phyloP scores from a whole-genome alignment of 2,113 vertebrate genomes.

The Alces alces region DNA sequence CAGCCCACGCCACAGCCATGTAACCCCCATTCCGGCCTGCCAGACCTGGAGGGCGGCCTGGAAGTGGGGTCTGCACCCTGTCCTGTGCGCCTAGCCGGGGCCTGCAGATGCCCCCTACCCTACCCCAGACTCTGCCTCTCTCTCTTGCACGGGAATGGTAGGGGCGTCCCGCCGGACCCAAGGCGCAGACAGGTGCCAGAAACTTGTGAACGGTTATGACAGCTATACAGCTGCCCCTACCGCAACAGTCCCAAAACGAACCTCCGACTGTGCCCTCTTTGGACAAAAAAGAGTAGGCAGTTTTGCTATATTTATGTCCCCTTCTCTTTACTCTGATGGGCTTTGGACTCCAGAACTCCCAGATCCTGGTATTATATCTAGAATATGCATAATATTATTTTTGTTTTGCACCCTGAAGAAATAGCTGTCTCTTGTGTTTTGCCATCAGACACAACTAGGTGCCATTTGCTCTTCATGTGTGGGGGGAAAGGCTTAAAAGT shows the following conservation, averaged over 20 bases:
- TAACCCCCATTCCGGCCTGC: conserved; percentile 78
- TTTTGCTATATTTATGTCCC: conserved; percentile 93
- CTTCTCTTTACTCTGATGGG: conserved; percentile 86
- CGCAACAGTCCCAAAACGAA: conserved; percentile 74
- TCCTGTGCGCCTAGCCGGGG: conserved; percentile 31
- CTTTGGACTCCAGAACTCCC: conserved; percentile 84
- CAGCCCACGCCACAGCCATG: conserved; percentile 97
- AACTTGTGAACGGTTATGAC: conserved; percentile 86
- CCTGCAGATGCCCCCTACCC: conserved; percentile 28
- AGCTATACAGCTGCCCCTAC: conserved; percentile 36
- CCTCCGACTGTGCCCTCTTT: conserved; percentile 85
- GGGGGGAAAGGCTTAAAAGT: conserved; percentile 69
- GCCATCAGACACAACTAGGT: conserved; percentile 79
- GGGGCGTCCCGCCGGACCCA: conserved; percentile 65
- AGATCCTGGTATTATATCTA: conserved; percentile 78
- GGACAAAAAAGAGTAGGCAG: conserved; percentile 79
- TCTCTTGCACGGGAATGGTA: conserved; percentile 43
- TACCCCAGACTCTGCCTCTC: conserved; percentile 60
- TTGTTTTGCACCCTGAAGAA: conserved; percentile 87
- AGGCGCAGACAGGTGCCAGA: conserved; percentile 82
- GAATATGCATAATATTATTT: conserved; percentile 53
- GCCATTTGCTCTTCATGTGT: conserved; percentile 77
- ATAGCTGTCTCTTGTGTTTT: conserved; percentile 79
- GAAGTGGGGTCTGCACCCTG: conserved; percentile 45
- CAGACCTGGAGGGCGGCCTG: conserved; percentile 58